Conservation (phyloP, 2,797 vertebrate genomes). For the Trichosurus vulpecula region DNA sequence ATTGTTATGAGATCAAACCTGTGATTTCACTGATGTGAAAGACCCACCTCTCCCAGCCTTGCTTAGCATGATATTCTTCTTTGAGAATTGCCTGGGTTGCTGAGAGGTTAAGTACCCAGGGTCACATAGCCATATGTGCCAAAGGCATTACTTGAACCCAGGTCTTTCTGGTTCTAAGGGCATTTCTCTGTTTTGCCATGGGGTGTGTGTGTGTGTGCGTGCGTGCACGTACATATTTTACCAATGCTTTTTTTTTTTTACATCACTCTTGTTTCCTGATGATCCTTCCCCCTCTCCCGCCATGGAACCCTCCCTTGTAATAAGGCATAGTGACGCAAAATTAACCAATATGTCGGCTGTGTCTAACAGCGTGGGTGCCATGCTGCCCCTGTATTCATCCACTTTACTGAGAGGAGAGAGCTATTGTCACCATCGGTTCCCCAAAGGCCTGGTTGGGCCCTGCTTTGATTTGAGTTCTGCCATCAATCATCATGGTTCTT, state of each 20-base stretch:
- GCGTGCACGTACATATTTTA: neutral
- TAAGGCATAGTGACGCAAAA: neutral
- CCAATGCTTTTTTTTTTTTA: neutral
- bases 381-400: neutral
- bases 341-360: rapidly evolving
- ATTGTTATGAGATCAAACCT: neutral
- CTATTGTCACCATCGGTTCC: rapidly evolving
- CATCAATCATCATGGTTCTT: neutral
- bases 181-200: neutral
- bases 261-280: neutral
- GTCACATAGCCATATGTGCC: neutral
- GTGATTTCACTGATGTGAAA: neutral
- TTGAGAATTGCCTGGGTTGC: neutral
- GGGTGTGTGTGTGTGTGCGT: neutral
- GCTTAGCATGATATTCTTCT: neutral
- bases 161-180: neutral
- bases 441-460: neutral
- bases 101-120: neutral
- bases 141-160: neutral
- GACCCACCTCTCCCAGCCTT: neutral
- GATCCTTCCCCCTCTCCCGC: neutral
- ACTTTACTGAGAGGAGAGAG: neutral
- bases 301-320: neutral
- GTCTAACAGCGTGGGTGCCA: neutral
- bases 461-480: neutral